Evolutionary conservation across 2,888 invertebrate genomes (phyloP).

Genomic region (Scotopteryx bipunctaria): DNA sequence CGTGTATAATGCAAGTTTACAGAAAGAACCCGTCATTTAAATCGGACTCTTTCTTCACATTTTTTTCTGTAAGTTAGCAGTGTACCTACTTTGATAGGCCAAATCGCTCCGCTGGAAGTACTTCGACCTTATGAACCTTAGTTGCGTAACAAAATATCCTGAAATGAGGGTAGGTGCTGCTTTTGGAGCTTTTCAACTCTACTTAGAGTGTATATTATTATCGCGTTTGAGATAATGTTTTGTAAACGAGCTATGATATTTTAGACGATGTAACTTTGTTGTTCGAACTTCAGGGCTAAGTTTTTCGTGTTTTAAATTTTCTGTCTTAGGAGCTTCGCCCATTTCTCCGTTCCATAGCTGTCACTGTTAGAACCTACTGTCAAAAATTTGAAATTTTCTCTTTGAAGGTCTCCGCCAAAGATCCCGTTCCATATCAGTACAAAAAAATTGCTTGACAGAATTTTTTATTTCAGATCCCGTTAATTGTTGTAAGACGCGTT

Average conservation of each 20-base stretch:
- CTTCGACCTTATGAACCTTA: conserved; percentile 23
- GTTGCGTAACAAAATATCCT: conserved; percentile 16
- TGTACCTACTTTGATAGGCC: conserved; percentile 27
- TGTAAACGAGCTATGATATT: conserved; percentile 6
- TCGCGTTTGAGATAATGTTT: conserved; percentile 3
- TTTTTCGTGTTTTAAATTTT: no score
- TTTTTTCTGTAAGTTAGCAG: conserved; percentile 20
- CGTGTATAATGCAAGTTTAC: no score
- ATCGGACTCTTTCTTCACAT: conserved; percentile 1
- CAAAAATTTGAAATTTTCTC: no score
- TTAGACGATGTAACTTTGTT: neutral
- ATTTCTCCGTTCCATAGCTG: no score
- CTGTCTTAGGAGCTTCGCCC: no score
- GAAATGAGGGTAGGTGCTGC: conserved; percentile 4
- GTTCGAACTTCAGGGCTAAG: neutral
- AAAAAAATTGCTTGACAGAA: no score
- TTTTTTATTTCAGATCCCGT: no score
- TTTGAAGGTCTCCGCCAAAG: no score
- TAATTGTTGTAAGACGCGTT: no score
- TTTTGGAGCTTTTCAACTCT: neutral
- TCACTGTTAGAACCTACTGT: no score
- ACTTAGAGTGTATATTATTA: neutral
- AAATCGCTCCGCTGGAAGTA: conserved; percentile 23
- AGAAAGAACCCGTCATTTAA: conserved; percentile 3
- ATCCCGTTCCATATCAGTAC: no score